These are phyloP conservation scores for Pardalotus punctatus DNA, from an alignment of 2,113 vertebrate species.

Conservation along the genomic window DNA sequence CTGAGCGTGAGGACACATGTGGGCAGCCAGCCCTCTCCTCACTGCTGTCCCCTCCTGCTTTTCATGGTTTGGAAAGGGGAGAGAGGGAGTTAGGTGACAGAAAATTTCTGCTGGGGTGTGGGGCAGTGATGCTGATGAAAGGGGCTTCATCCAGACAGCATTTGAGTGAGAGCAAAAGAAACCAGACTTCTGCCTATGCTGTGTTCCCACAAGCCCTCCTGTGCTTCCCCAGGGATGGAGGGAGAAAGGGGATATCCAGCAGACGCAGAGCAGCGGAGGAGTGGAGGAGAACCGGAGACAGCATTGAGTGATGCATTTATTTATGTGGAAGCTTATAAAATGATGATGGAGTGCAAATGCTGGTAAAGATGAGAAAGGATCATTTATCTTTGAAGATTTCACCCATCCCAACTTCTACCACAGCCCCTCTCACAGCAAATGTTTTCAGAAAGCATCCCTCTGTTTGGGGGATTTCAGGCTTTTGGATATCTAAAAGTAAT, in stretches of 20 bases:
- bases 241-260: not conserved
- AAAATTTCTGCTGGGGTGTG: not conserved
- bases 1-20: accelerated
- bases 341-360: not conserved
- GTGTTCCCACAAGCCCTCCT: not conserved
- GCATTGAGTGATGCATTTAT: not conserved
- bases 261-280: accelerated
- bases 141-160: not conserved
- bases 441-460: not conserved
- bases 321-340: not conserved
- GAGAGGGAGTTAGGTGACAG: not conserved
- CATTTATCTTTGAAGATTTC: not conserved
- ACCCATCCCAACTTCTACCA: not conserved
- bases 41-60: not conserved
- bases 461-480: not conserved
- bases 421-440: not conserved
- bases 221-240: not conserved
- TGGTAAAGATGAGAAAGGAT: not conserved
- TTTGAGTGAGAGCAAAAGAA: not conserved
- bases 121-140: not conserved
- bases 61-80: not conserved
- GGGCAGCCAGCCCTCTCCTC: not conserved
- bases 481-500: not conserved
- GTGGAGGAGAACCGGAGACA: not conserved
- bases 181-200: accelerated